These are phyloP conservation scores for Phyllotis vaccarum DNA, from an alignment of 2,797 vertebrate species.

Conservation along the genomic window DNA sequence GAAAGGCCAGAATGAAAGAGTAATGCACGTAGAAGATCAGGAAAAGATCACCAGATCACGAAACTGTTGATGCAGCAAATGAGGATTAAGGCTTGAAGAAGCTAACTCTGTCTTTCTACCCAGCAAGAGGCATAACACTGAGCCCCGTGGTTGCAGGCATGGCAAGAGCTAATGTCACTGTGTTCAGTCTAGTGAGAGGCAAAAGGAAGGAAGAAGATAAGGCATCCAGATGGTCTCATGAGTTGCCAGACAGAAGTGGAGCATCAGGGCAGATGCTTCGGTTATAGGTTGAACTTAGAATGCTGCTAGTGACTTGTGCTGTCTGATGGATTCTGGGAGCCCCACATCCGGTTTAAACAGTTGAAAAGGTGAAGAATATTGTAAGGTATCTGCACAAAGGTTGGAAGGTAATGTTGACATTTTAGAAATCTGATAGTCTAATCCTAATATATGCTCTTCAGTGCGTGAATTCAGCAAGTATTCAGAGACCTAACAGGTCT, in stretches of 20 bases:
- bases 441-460: background rate
- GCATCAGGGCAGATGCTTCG: background rate
- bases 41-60: background rate
- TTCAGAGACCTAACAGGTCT: background rate
- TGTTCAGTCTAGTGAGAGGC: background rate
- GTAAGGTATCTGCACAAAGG: background rate
- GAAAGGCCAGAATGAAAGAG: background rate
- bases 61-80: background rate
- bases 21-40: background rate
- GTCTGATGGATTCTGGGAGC: constrained; percentile 1
- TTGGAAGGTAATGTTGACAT: background rate
- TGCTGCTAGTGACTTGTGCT: background rate
- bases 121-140: background rate
- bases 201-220: background rate
- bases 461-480: background rate
- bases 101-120: background rate
- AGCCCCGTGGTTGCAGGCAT: background rate
- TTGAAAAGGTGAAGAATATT: constrained; percentile 6
- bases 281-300: background rate
- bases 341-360: background rate
- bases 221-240: background rate
- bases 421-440: background rate
- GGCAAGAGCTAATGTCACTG: background rate
- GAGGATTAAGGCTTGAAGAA: background rate
- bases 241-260: background rate